phyloP scores from a whole-genome alignment of 2,888 invertebrate species.

The Hirtodrosophila trivittata region DNA sequence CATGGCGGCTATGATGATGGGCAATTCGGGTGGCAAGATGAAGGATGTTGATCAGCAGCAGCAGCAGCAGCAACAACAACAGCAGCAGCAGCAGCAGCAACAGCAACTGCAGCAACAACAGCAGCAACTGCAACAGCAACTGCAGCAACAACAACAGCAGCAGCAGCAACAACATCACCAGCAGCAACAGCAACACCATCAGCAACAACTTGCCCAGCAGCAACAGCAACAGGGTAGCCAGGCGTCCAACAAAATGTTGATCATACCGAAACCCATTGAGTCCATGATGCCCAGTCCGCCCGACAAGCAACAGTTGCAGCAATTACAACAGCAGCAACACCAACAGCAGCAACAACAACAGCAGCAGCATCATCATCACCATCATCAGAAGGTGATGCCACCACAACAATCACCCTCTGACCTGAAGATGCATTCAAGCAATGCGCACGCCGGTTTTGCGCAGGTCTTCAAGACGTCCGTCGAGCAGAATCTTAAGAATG shows the following conservation, averaged over 20 bases:
- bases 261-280: conserved; percentile 88
- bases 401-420: conserved; percentile 81
- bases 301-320: conserved; percentile 85
- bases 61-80: conserved; percentile 35
- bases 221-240: conserved; percentile 83
- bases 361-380: conserved; percentile 31
- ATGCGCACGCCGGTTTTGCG: conserved; percentile 85
- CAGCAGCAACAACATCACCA: conserved; percentile 33
- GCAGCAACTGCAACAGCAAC: conserved; percentile 41
- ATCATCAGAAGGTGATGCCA: conserved; percentile 68
- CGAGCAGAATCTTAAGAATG: conserved; percentile 93
- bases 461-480: conserved; percentile 89
- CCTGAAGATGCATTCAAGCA: conserved; percentile 66
- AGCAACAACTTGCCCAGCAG: conserved; percentile 66
- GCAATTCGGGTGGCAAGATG: conserved; percentile 50
- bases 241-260: conserved; percentile 85
- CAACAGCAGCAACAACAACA: conserved; percentile 80
- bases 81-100: conserved; percentile 66
- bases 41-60: conserved; percentile 64
- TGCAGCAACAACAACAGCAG: conserved; percentile 43
- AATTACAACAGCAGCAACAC: conserved; percentile 80
- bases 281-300: conserved; percentile 86
- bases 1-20: conserved; percentile 74
- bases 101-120: conserved; percentile 78
- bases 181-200: conserved; percentile 51